phyloP scores from a whole-genome alignment of 1,140 invertebrate genomes.

The Formica exsecta region DNA sequence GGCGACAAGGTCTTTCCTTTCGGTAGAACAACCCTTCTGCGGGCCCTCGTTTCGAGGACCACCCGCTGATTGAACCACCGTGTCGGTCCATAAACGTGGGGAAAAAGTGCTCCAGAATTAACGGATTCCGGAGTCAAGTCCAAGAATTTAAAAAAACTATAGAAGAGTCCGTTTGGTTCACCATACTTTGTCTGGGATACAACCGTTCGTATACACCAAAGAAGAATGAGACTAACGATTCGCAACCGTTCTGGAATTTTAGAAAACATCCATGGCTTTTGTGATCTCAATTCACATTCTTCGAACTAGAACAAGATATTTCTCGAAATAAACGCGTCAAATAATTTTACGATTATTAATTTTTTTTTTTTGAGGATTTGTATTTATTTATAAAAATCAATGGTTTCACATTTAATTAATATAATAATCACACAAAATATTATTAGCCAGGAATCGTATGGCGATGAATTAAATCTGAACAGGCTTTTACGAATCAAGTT shows the following conservation, averaged over 20 bases:
- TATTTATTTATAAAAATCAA: no score
- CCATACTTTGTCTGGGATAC: background rate
- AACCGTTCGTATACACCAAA: background rate
- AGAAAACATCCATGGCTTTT: background rate
- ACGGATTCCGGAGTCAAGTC: background rate
- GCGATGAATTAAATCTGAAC: no score
- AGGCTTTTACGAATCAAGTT: background rate
- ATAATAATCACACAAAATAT: no score
- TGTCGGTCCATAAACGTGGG: constrained; percentile 34
- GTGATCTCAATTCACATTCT: background rate
- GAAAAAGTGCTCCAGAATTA: background rate
- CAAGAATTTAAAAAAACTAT: background rate
- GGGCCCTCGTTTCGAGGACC: constrained; percentile 67
- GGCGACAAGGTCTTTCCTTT: constrained; percentile 2
- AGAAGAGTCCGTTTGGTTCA: background rate
- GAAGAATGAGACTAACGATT: background rate
- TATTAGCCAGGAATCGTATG: no score
- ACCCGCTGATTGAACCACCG: constrained; percentile 66
- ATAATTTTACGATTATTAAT: background rate
- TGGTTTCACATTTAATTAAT: no score
- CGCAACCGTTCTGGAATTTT: background rate
- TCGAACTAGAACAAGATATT: background rate
- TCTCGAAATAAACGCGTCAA: background rate
- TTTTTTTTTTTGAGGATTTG: background rate
- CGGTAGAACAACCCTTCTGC: constrained; percentile 62